Percentiles rank a stretch among this genome's conserved stretches.
phyloP scores from a whole-genome alignment of 2,113 vertebrate genomes.

The Neomonachus schauinslandi region DNA sequence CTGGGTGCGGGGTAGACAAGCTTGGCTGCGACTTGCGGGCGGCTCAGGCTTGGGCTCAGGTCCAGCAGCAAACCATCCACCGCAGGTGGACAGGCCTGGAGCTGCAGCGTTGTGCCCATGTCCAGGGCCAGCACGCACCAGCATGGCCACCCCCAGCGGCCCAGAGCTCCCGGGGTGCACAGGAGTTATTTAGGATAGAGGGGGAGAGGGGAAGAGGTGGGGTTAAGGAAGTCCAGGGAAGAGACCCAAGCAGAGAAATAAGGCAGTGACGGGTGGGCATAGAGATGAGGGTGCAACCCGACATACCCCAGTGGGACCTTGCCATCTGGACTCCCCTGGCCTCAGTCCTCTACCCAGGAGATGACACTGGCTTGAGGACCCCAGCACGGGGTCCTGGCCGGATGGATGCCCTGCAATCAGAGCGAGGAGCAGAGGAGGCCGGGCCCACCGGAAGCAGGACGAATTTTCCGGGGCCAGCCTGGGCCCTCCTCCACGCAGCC shows the following conservation, averaged over 20 bases:
- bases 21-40: fast-evolving
- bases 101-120: fast-evolving
- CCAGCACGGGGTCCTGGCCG: too few relatives aligned
- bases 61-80: background rate
- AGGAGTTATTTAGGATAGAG: background rate
- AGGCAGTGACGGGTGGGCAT: fast-evolving
- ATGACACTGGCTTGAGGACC: background rate
- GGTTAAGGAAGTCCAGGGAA: background rate
- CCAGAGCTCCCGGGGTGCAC: too few relatives aligned
- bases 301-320: fast-evolving
- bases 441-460: background rate
- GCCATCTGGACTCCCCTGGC: background rate
- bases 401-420: background rate
- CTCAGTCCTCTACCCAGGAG: background rate
- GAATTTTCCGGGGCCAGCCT: background rate
- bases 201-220: background rate
- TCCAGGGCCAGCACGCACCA: fast-evolving
- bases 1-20: fast-evolving
- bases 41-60: background rate
- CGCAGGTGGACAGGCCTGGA: background rate
- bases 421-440: fast-evolving
- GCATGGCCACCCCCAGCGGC: background rate
- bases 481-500: fast-evolving
- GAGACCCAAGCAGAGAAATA: background rate
- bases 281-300: fast-evolving